phyloP scores from a whole-genome alignment of 2,888 invertebrate species.

The Zootermopsis nevadensis region DNA sequence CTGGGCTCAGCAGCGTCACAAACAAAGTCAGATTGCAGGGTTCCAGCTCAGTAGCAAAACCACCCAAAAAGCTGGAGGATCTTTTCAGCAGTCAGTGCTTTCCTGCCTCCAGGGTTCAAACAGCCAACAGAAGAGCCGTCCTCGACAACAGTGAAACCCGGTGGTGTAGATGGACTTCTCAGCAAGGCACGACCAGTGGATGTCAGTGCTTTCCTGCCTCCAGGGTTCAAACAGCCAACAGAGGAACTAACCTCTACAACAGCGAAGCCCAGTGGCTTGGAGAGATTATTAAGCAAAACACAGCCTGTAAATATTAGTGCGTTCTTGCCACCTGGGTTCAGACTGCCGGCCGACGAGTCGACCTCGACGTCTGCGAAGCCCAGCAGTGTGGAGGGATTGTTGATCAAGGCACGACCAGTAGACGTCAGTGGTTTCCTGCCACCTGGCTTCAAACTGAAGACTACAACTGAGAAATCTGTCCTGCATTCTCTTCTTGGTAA shows the following conservation, averaged over 20 bases:
- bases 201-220: conserved; percentile 72
- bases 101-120: conserved; percentile 77
- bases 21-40: background rate
- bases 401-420: conserved; percentile 59
- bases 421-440: conserved; percentile 73
- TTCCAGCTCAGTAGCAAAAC: background rate
- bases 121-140: conserved; percentile 58
- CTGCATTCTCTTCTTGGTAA: conserved; percentile 59
- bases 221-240: conserved; percentile 68
- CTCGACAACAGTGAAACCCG: conserved; percentile 49
- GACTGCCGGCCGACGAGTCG: conserved; percentile 61
- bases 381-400: conserved; percentile 56
- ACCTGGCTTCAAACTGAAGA: conserved; percentile 66
- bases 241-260: background rate
- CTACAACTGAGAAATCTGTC: conserved; percentile 48
- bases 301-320: conserved; percentile 64
- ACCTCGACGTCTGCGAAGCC: conserved; percentile 50
- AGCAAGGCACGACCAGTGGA: conserved; percentile 62
- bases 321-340: conserved; percentile 77
- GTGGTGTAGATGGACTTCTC: conserved; percentile 57
- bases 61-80: conserved; percentile 58
- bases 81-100: conserved; percentile 66
- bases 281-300: conserved; percentile 49
- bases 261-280: conserved; percentile 3
- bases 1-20: conserved; percentile 61